These are phyloP conservation scores for Alaudala cheleensis DNA, from an alignment of 2,113 vertebrate species.

Conservation along the genomic window DNA sequence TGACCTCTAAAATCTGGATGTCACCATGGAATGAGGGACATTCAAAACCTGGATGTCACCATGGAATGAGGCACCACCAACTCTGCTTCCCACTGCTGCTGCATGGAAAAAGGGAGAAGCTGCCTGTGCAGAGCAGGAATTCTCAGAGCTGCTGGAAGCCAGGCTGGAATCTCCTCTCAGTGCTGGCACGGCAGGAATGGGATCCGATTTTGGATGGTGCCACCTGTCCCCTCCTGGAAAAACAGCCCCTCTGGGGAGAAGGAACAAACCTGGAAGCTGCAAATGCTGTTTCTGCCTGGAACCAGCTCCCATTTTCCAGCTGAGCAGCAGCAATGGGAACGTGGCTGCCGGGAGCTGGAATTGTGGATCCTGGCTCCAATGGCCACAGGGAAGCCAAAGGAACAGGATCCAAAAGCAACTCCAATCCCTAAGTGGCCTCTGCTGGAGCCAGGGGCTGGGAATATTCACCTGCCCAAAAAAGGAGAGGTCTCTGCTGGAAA, in stretches of 20 bases:
- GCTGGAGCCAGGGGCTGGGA: background rate
- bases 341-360: background rate
- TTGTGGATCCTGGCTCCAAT: background rate
- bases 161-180: background rate
- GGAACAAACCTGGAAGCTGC: background rate
- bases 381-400: background rate
- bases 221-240: background rate
- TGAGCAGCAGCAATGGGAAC: background rate
- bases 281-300: background rate
- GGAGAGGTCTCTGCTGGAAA: conserved; percentile 21
- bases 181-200: background rate
- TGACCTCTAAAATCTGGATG: background rate
- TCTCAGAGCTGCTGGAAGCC: background rate
- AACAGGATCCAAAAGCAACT: background rate
- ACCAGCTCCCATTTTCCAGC: background rate
- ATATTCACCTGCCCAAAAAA: conserved; percentile 34
- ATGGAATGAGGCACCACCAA: background rate
- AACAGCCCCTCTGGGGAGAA: background rate
- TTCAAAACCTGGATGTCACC: accelerated
- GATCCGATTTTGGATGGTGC: background rate
- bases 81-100: background rate
- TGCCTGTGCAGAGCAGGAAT: background rate
- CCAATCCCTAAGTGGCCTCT: background rate
- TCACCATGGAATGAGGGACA: background rate
- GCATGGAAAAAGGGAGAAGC: background rate